phyloP scores from a whole-genome alignment of 2,888 invertebrate genomes.

The Disparrhopalites patrizii region DNA sequence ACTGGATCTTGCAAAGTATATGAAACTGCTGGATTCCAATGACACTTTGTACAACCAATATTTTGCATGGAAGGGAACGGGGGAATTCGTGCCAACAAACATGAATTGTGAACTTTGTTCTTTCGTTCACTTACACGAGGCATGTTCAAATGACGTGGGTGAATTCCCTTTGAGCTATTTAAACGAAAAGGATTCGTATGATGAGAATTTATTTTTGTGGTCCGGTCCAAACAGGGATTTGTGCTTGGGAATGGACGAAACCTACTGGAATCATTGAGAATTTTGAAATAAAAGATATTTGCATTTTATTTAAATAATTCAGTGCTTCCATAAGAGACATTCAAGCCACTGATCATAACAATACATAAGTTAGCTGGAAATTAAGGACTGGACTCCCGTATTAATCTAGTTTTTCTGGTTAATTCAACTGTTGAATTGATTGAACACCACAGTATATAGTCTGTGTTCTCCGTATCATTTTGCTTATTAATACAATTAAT shows the following conservation, averaged over 20 bases:
- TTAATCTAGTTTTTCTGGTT: too few relatives aligned
- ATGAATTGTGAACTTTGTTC: background rate
- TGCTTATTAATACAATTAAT: too few relatives aligned
- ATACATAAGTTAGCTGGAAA: too few relatives aligned
- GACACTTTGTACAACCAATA: slow-evolving; percentile 18
- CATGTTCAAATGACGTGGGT: background rate
- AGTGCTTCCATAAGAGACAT: too few relatives aligned
- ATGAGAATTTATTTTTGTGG: background rate
- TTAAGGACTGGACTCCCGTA: too few relatives aligned
- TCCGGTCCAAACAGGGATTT: background rate
- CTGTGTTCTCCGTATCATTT: too few relatives aligned
- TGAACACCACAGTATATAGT: too few relatives aligned
- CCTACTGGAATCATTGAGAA: background rate
- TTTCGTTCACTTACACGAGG: background rate
- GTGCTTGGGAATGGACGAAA: background rate
- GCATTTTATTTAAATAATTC: too few relatives aligned
- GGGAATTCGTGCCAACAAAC: background rate
- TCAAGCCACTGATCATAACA: too few relatives aligned
- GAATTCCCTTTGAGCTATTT: background rate
- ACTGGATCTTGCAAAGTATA: background rate
- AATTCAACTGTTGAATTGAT: too few relatives aligned
- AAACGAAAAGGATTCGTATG: background rate
- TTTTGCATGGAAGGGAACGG: slow-evolving; percentile 8
- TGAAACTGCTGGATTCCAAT: background rate
- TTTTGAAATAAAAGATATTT: too few relatives aligned